Conservation (phyloP, 2,888 invertebrate genomes). For the Drosophila macrospina region DNA sequence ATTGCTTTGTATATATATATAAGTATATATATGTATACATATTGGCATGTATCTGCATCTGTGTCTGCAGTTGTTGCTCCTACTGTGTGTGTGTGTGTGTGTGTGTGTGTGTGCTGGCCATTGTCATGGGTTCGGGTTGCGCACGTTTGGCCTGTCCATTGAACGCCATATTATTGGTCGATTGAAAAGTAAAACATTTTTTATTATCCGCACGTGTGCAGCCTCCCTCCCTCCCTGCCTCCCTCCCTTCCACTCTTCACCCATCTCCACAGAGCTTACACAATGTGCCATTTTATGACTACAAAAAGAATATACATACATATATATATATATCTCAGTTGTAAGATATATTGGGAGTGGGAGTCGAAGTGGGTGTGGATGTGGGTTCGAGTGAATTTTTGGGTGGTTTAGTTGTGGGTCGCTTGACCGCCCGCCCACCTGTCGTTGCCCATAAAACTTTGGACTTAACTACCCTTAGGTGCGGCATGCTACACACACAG, state of each 20-base stretch:
- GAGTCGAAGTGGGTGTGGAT: not conserved
- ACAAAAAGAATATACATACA: conserved; percentile 35
- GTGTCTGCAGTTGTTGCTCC: conserved; percentile 15
- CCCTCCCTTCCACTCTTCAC: not conserved
- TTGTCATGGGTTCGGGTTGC: conserved; percentile 59
- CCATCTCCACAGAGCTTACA: conserved; percentile 19
- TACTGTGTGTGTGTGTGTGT: conserved; percentile 21
- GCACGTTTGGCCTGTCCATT: conserved; percentile 79
- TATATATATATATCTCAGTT: conserved; percentile 12
- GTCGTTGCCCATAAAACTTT: conserved; percentile 77
- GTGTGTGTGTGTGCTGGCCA: conserved; percentile 26
- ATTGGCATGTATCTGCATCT: not conserved
- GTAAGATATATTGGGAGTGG: conserved; percentile 24
- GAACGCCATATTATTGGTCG: conserved; percentile 82
- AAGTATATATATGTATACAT: too few species aligned
- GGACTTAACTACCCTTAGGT: conserved; percentile 75
- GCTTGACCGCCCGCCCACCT: conserved; percentile 62
- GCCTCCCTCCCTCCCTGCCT: conserved; percentile 39
- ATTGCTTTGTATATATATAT: not conserved
- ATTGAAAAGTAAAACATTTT: conserved; percentile 82
- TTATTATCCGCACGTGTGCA: conserved; percentile 80
- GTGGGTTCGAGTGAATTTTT: too few species aligned
- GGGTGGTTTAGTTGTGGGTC: conserved; percentile 39
- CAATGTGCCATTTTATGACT: conserved; percentile 71
- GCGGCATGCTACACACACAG: conserved; percentile 39